Conservation (phyloP, 2,888 invertebrate genomes). For the Bombyx huttoni region DNA sequence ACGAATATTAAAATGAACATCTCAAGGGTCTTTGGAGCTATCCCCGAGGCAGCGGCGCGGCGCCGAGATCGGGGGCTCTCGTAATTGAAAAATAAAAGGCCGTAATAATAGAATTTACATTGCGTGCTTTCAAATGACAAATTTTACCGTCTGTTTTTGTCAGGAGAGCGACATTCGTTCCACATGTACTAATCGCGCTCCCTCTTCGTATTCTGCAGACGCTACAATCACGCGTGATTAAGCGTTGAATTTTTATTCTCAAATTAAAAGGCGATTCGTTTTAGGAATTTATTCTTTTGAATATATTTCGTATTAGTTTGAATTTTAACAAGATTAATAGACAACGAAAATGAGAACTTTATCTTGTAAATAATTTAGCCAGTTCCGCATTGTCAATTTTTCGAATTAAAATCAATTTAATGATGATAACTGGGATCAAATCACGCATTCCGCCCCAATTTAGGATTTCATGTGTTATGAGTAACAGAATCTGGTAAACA, state of each 20-base stretch:
- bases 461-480: no score
- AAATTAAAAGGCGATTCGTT: background rate
- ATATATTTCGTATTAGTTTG: no score
- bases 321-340: no score
- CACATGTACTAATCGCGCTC: constrained; percentile 27
- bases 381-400: no score
- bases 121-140: constrained; percentile 66
- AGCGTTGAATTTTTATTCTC: background rate
- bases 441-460: no score
- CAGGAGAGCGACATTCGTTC: constrained; percentile 54
- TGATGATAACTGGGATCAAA: no score
- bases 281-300: background rate
- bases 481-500: no score
- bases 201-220: constrained; percentile 11
- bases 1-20: constrained; percentile 22
- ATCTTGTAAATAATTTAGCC: no score
- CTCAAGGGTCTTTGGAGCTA: constrained; percentile 37
- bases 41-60: constrained; percentile 56
- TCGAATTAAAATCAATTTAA: no score
- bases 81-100: constrained; percentile 73
- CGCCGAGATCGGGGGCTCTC: constrained; percentile 42
- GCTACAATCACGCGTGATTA: background rate
- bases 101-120: constrained; percentile 72
- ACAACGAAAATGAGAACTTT: no score
- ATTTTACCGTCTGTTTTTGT: constrained; percentile 61